Percentiles rank a stretch among this genome's conserved stretches.
Evolutionary conservation across 1,140 invertebrate genomes (phyloP).

Genomic region (Battus philenor): DNA sequence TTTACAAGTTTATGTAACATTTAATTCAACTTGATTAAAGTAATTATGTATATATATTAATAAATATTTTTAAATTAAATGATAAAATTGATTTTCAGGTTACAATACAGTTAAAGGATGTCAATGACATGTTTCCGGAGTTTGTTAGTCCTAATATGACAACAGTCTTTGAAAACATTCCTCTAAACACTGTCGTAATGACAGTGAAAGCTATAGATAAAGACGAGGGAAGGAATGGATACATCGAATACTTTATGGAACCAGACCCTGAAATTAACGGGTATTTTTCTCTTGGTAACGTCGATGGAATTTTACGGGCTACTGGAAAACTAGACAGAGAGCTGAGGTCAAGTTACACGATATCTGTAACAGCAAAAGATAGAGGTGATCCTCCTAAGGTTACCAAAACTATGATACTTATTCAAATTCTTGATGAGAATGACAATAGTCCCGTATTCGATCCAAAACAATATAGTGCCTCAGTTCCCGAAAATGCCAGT

Average conservation of each 20-base stretch:
- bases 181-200: constrained; percentile 92
- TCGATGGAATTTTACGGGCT: constrained; percentile 91
- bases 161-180: constrained; percentile 88
- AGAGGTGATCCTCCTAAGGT: constrained; percentile 89
- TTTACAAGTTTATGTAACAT: constrained; percentile 32
- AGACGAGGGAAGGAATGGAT: constrained; percentile 95
- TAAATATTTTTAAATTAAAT: no score
- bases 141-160: constrained; percentile 91
- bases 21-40: constrained; percentile 24
- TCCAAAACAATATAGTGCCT: constrained; percentile 90
- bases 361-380: constrained; percentile 90
- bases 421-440: constrained; percentile 92
- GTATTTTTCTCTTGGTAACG: constrained; percentile 89
- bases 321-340: constrained; percentile 91
- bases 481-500: constrained; percentile 93
- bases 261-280: constrained; percentile 75
- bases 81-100: constrained; percentile 79
- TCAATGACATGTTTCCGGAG: constrained; percentile 95
- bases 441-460: constrained; percentile 96
- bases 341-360: constrained; percentile 84
- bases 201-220: constrained; percentile 93
- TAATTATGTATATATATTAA: no score
- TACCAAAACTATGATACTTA: constrained; percentile 81
- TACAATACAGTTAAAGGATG: constrained; percentile 90
- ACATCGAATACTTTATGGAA: constrained; percentile 90